A percentile compares a stretch with the other conserved stretches of the same genome.
Evolutionary conservation across 2,797 vertebrate genomes (phyloP).

Genomic region (Tenualosa ilisha): DNA sequence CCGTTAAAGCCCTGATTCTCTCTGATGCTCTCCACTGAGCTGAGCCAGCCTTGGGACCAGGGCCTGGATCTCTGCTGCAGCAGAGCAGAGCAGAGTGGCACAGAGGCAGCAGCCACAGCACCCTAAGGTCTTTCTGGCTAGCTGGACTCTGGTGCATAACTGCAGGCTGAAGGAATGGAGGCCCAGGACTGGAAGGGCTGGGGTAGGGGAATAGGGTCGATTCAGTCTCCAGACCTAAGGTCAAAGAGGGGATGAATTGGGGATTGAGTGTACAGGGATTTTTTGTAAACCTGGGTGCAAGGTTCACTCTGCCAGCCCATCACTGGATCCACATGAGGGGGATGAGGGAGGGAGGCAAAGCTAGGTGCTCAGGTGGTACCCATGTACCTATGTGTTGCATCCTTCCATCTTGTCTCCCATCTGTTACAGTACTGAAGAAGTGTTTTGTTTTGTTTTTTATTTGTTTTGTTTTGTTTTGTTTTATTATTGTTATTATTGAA

Average conservation of each 20-base stretch:
- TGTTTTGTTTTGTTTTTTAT: too few species aligned
- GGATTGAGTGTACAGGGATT: not conserved
- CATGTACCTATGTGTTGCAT: too few species aligned
- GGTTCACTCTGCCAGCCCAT: not conserved
- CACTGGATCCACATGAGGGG: not conserved
- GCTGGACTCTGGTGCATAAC: not conserved
- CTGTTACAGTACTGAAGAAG: not conserved
- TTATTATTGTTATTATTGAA: too few species aligned
- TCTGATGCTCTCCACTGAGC: constrained; percentile 1
- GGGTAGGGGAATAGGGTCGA: constrained; percentile 21
- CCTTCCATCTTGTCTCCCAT: not conserved
- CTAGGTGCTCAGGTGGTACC: too few species aligned
- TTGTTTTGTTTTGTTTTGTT: too few species aligned
- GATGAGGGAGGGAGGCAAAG: too few species aligned
- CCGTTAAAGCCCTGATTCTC: not conserved
- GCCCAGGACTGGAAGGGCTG: not conserved
- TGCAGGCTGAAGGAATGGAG: not conserved
- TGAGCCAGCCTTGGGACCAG: not conserved
- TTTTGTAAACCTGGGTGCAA: not conserved
- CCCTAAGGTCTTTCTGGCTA: not conserved
- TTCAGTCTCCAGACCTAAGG: not conserved
- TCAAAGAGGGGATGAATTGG: not conserved
- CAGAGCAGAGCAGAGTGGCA: not conserved
- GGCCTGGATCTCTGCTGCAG: not conserved
- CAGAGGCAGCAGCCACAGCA: too few species aligned